phyloP scores from a whole-genome alignment of 2,888 invertebrate species.

The Himalopsyche tibetana region DNA sequence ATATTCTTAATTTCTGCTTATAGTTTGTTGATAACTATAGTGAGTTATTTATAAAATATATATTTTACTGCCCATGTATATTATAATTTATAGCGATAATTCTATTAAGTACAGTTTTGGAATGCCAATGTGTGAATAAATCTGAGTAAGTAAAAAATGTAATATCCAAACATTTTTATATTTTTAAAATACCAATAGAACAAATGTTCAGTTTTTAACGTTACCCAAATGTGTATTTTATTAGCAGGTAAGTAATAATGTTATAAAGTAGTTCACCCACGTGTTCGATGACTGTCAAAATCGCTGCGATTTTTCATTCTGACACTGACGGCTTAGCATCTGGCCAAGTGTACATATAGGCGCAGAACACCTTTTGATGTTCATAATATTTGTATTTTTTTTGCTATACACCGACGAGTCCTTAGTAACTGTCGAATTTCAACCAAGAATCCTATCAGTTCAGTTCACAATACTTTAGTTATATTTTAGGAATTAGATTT shows the following conservation, averaged over 20 bases:
- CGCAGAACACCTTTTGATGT: slow-evolving; percentile 13
- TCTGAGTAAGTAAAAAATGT: not conserved
- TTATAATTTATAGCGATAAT: too few relatives aligned
- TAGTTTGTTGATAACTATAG: too few relatives aligned
- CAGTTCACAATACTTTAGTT: too few relatives aligned
- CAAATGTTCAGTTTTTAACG: not conserved
- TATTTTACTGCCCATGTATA: too few relatives aligned
- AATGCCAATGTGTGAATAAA: too few relatives aligned
- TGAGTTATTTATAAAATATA: too few relatives aligned
- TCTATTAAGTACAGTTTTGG: too few relatives aligned
- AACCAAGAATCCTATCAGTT: too few relatives aligned
- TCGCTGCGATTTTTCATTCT: slow-evolving; percentile 19
- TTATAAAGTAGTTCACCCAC: slow-evolving; percentile 20
- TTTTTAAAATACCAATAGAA: not conserved
- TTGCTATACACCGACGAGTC: not conserved
- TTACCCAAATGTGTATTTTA: slow-evolving; percentile 14
- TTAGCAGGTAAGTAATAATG: slow-evolving; percentile 27
- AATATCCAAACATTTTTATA: not conserved
- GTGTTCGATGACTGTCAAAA: slow-evolving; percentile 39
- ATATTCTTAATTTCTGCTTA: too few relatives aligned
- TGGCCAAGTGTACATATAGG: not conserved
- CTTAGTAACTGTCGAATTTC: not conserved
- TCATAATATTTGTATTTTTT: not conserved
- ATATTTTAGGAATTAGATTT: too few relatives aligned
- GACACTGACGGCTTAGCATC: slow-evolving; percentile 22